Conservation (phyloP, 2,888 invertebrate genomes). For the Hypsopygia costalis region DNA sequence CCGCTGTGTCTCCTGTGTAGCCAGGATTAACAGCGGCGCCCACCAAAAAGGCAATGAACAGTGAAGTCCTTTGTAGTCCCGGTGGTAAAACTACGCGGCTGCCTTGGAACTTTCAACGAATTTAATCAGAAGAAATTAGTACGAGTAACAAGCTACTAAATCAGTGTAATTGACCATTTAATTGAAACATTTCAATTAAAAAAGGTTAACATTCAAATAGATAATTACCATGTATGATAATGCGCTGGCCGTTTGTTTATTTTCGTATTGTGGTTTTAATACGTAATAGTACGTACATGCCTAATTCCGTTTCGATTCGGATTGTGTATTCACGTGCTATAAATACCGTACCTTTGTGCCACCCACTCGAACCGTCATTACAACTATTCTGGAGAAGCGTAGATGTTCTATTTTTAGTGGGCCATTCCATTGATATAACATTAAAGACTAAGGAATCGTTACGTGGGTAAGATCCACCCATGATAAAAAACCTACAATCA, state of each 20-base stretch:
- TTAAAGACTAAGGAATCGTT: neutral
- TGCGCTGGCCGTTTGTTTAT: neutral
- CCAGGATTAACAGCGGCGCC: too few relatives aligned
- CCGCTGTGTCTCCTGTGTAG: too few relatives aligned
- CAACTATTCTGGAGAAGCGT: conserved; percentile 30
- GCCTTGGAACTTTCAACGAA: too few relatives aligned
- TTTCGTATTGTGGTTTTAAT: neutral
- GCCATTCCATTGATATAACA: conserved; percentile 15
- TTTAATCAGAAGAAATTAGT: too few relatives aligned
- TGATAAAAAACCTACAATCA: neutral
- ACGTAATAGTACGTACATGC: conserved; percentile 15
- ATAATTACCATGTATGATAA: too few relatives aligned
- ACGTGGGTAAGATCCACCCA: neutral
- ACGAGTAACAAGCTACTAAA: too few relatives aligned
- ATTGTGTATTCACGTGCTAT: conserved; percentile 30
- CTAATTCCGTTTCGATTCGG: conserved; percentile 6
- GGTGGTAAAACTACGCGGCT: too few relatives aligned
- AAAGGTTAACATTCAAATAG: too few relatives aligned
- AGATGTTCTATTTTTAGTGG: conserved; percentile 29
- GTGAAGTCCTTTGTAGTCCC: too few relatives aligned
- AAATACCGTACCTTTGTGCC: conserved; percentile 36
- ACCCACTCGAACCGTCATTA: conserved; percentile 27
- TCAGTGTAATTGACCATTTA: too few relatives aligned
- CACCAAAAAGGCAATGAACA: too few relatives aligned
- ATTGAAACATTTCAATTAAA: too few relatives aligned